Percentiles rank a stretch among this genome's conserved stretches.
Conservation (phyloP, 1,140 invertebrate genomes). For the Sminthurinus signatus region DNA sequence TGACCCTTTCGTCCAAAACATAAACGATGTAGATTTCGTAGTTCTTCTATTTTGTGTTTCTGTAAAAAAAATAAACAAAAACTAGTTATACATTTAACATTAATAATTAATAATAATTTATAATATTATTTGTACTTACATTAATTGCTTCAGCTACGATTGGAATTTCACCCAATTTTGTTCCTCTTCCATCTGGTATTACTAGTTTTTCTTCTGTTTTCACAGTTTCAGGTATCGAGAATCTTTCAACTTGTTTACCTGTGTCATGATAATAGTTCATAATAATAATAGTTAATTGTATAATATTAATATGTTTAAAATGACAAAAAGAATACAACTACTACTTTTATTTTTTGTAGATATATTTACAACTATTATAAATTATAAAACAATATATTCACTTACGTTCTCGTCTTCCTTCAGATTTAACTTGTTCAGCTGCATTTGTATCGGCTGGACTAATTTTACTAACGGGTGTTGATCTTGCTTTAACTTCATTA, state of each 20-base stretch:
- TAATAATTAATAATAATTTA: too few relatives aligned
- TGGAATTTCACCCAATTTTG: constrained; percentile 24
- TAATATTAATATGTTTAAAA: too few relatives aligned
- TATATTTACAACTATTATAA: too few relatives aligned
- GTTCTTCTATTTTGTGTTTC: constrained; percentile 21
- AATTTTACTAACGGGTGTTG: neutral
- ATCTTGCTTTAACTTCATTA: neutral
- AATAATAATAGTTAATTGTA: too few relatives aligned
- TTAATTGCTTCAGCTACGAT: constrained; percentile 17
- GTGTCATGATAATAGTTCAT: too few relatives aligned
- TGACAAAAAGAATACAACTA: too few relatives aligned
- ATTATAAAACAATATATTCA: too few relatives aligned
- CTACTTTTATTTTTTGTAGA: too few relatives aligned
- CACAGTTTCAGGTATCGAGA: constrained; percentile 6
- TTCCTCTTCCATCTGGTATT: constrained; percentile 6
- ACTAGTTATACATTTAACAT: too few relatives aligned
- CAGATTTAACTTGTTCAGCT: constrained; percentile 23
- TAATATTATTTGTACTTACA: constrained; percentile 12
- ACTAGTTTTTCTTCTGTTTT: constrained; percentile 12
- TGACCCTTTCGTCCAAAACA: constrained; percentile 24
- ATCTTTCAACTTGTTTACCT: constrained; percentile 27
- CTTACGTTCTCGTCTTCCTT: constrained; percentile 20
- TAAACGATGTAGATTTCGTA: constrained; percentile 27
- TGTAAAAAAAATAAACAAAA: constrained; percentile 20
- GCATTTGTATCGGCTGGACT: constrained; percentile 16